Percentiles rank a stretch among this genome's conserved stretches.
These are phyloP conservation scores for Leptoteleia sp. DNA, from an alignment of 1,140 invertebrate species.

Conservation along the genomic window DNA sequence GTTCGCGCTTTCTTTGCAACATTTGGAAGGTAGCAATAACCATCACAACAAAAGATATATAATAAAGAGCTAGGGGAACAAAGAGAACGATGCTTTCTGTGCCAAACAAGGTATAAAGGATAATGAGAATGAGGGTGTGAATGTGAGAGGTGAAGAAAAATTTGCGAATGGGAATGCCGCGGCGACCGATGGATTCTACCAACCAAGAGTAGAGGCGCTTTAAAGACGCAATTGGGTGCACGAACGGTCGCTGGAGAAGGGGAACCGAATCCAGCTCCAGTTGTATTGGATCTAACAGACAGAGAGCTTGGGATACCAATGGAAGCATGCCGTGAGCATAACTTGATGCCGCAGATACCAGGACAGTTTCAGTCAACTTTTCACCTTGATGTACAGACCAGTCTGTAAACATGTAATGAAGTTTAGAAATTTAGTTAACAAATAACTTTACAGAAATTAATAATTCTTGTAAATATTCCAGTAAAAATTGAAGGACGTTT, in stretches of 20 bases:
- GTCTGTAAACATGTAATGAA: slow-evolving; percentile 62
- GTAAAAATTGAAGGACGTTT: too few relatives aligned
- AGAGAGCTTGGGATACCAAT: slow-evolving; percentile 87
- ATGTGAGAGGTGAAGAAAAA: slow-evolving; percentile 83
- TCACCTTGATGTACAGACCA: slow-evolving; percentile 83
- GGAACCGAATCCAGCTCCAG: slow-evolving; percentile 86
- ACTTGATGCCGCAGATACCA: slow-evolving; percentile 90
- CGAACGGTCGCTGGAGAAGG: slow-evolving; percentile 85
- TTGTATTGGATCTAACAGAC: slow-evolving; percentile 85
- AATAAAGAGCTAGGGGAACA: slow-evolving; percentile 86
- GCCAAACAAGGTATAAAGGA: slow-evolving; percentile 86
- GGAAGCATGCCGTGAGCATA: slow-evolving; percentile 90
- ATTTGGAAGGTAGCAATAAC: slow-evolving; percentile 90
- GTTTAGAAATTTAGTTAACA: too few relatives aligned
- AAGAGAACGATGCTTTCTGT: slow-evolving; percentile 85
- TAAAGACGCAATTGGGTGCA: slow-evolving; percentile 86
- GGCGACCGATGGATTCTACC: slow-evolving; percentile 84
- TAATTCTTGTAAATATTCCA: too few relatives aligned
- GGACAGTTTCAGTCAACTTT: slow-evolving; percentile 89
- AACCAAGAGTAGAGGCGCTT: slow-evolving; percentile 85
- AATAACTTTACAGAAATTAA: too few relatives aligned
- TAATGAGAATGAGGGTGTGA: slow-evolving; percentile 84
- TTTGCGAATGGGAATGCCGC: slow-evolving; percentile 79
- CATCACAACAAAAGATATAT: slow-evolving; percentile 87
- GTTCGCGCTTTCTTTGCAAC: slow-evolving; percentile 87